Conservation (phyloP, 2,888 invertebrate genomes). For the Pollenia amentaria region DNA sequence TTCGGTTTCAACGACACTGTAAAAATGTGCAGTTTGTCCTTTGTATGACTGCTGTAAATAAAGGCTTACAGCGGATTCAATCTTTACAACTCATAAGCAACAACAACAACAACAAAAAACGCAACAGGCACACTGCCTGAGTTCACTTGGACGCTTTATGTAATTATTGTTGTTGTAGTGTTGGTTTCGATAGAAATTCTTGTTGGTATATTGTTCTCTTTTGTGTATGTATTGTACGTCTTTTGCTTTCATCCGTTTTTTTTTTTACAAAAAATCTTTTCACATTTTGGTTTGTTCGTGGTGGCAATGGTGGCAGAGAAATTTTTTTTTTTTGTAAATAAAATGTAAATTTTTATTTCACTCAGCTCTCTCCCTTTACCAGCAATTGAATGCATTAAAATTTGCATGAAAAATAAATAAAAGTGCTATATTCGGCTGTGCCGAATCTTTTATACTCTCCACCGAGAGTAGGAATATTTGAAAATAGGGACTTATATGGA, state of each 20-base stretch:
- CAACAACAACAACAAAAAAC: conserved; percentile 25
- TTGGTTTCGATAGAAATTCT: conserved; percentile 40
- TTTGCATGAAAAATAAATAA: no score
- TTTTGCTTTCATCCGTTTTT: neutral
- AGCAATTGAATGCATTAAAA: neutral
- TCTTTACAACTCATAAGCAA: neutral
- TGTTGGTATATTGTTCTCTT: conserved; percentile 6
- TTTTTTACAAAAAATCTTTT: conserved; percentile 3
- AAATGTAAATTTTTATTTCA: conserved; percentile 18
- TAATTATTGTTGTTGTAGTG: conserved; percentile 55
- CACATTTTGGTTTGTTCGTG: conserved; percentile 40
- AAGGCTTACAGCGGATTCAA: conserved; percentile 31
- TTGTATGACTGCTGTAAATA: conserved; percentile 28
- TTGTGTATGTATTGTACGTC: neutral
- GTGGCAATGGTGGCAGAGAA: neutral
- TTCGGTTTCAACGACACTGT: conserved; percentile 6
- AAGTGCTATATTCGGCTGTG: no score
- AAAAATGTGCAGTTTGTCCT: conserved; percentile 1
- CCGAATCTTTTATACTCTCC: no score
- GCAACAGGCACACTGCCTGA: conserved; percentile 59
- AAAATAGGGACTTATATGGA: no score
- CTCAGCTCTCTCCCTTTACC: neutral
- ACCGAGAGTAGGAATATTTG: no score
- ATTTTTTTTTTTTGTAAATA: conserved; percentile 30
- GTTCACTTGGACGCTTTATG: conserved; percentile 56